Conservation (phyloP, 2,113 vertebrate species). For the Mormyrus lacerda region DNA sequence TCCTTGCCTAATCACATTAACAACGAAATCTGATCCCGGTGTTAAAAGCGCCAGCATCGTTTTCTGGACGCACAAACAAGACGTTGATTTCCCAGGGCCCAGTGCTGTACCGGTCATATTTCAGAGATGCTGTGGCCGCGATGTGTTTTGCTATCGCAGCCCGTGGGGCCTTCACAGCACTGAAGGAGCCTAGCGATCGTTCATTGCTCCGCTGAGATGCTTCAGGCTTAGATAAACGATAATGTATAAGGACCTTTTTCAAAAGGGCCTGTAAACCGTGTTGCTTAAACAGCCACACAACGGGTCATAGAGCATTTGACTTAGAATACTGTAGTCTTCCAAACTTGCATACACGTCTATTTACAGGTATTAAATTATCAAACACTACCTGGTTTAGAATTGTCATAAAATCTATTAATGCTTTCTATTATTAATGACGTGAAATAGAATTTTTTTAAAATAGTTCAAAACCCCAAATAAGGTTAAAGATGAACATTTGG, state of each 20-base stretch:
- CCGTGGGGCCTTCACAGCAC: not conserved
- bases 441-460: not conserved
- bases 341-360: not conserved
- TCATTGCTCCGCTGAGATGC: not conserved
- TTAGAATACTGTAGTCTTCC: not conserved
- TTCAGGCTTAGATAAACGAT: not conserved
- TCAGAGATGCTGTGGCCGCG: not conserved
- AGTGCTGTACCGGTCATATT: not conserved
- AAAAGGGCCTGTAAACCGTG: not conserved
- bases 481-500: not conserved
- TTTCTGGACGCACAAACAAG: not conserved
- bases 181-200: not conserved
- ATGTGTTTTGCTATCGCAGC: not conserved
- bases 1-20: not conserved
- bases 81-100: not conserved
- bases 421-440: not conserved
- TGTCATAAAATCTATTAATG: not conserved
- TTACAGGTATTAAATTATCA: not conserved
- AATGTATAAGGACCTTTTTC: not conserved
- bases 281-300: not conserved
- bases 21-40: not conserved
- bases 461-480: not conserved
- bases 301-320: not conserved
- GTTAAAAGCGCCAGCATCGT: not conserved
- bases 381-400: not conserved